phyloP scores from a whole-genome alignment of 2,113 vertebrate species.

The Chaenocephalus aceratus region DNA sequence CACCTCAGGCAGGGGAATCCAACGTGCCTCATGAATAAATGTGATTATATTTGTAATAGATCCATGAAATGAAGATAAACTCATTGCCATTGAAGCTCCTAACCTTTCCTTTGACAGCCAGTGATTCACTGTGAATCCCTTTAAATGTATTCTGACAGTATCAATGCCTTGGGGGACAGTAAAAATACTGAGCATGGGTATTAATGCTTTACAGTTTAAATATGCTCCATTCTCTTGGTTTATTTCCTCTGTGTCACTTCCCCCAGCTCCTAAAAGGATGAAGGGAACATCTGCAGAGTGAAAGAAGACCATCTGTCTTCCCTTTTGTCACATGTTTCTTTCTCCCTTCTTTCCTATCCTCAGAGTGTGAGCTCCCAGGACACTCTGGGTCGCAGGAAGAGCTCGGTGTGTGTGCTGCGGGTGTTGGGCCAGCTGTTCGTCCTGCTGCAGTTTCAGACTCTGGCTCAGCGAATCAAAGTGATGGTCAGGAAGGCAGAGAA shows the following conservation, averaged over 20 bases:
- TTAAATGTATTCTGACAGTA: not conserved
- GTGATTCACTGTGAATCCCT: not conserved
- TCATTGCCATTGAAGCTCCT: constrained; percentile 9
- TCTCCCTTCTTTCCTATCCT: not conserved
- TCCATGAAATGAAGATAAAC: not conserved
- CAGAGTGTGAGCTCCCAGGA: constrained; percentile 80
- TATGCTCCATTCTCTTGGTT: not conserved
- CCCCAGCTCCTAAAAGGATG: constrained; percentile 7
- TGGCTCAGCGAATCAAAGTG: constrained; percentile 86
- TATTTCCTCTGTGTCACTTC: constrained; percentile 5
- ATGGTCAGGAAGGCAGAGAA: constrained; percentile 87
- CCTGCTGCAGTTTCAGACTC: constrained; percentile 86
- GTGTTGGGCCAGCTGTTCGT: constrained; percentile 85
- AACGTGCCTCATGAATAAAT: constrained; percentile 7
- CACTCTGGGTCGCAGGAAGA: constrained; percentile 23
- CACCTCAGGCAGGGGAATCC: not conserved
- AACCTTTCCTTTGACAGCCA: constrained; percentile 6
- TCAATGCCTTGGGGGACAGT: not conserved
- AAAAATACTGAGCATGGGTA: not conserved
- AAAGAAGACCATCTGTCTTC: constrained; percentile 4
- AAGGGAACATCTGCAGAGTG: constrained; percentile 43
- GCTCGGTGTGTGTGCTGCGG: constrained; percentile 24
- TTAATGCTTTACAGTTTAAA: not conserved
- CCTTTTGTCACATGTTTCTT: not conserved
- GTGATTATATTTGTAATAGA: not conserved